Conservation (phyloP, 1,140 invertebrate genomes). For the Magallana angulata region DNA sequence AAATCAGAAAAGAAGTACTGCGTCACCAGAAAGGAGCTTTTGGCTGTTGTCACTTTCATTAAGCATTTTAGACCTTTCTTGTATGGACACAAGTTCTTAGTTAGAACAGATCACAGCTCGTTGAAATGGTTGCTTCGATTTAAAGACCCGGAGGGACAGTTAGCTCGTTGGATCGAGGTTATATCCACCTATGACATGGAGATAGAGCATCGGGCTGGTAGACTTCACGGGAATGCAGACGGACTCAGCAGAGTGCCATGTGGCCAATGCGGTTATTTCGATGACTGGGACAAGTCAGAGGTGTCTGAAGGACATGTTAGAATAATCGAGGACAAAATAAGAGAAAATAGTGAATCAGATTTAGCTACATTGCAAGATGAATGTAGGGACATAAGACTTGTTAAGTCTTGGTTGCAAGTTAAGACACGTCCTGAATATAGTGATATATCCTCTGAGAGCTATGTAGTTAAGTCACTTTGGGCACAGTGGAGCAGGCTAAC, state of each 20-base stretch:
- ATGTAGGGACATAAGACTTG: constrained; percentile 10
- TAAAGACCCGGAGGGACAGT: constrained; percentile 60
- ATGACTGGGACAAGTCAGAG: neutral
- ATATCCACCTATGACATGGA: constrained; percentile 65
- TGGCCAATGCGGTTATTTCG: constrained; percentile 20
- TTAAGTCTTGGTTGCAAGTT: neutral
- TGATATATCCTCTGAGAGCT: neutral
- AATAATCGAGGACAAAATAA: neutral
- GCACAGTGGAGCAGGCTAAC: constrained; percentile 35
- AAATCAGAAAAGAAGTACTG: constrained; percentile 48
- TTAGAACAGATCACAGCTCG: constrained; percentile 63
- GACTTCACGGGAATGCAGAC: constrained; percentile 65
- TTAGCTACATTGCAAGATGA: neutral
- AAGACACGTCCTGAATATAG: constrained; percentile 3
- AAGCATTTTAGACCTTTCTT: constrained; percentile 54
- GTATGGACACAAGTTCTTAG: constrained; percentile 52
- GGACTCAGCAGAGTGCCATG: constrained; percentile 51
- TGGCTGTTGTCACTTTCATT: constrained; percentile 54
- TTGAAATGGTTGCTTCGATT: constrained; percentile 60
- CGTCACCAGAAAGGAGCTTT: neutral
- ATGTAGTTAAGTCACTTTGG: constrained; percentile 28
- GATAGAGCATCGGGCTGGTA: constrained; percentile 61
- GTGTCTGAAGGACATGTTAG: neutral
- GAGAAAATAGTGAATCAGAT: neutral
- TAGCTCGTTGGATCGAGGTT: constrained; percentile 62